Percentiles rank a stretch among this genome's conserved stretches.
These are phyloP conservation scores for Temnothorax nylanderi DNA, from an alignment of 1,140 invertebrate species.

Conservation along the genomic window DNA sequence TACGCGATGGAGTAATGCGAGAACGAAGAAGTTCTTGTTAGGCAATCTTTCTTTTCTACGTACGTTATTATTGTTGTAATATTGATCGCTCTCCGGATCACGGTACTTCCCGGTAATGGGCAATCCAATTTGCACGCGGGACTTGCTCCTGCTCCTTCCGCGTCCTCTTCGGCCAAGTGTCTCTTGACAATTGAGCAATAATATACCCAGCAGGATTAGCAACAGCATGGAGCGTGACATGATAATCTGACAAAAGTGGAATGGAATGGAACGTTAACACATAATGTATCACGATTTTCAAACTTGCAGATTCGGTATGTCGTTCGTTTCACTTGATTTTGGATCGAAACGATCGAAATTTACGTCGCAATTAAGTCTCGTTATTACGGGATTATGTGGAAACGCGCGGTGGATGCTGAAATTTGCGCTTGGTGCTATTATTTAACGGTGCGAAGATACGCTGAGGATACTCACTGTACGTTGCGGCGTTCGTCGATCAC, in stretches of 20 bases:
- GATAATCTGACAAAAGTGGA: constrained; percentile 74
- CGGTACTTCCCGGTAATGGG: constrained; percentile 95
- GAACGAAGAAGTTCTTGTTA: neutral
- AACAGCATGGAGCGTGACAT: constrained; percentile 79
- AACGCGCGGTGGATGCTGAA: neutral
- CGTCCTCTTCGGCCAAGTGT: constrained; percentile 87
- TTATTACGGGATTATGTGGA: neutral
- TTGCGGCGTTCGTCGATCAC: constrained; percentile 78
- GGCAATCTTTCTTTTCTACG: constrained; percentile 80
- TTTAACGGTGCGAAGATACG: constrained; percentile 1
- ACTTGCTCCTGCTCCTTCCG: constrained; percentile 89
- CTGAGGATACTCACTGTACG: constrained; percentile 67
- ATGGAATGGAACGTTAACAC: neutral
- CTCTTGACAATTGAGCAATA: constrained; percentile 80
- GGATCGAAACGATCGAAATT: neutral
- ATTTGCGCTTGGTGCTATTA: neutral
- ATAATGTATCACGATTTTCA: neutral
- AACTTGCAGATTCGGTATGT: neutral
- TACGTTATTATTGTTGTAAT: constrained; percentile 95
- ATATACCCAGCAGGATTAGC: constrained; percentile 79
- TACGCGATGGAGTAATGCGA: neutral
- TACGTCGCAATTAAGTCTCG: neutral
- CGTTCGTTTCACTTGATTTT: neutral
- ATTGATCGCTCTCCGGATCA: constrained; percentile 94
- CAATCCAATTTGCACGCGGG: constrained; percentile 92